Base-by-base conservation (phyloP, 2,797 vertebrate genomes). In the Oreochromis grahami region DNA sequence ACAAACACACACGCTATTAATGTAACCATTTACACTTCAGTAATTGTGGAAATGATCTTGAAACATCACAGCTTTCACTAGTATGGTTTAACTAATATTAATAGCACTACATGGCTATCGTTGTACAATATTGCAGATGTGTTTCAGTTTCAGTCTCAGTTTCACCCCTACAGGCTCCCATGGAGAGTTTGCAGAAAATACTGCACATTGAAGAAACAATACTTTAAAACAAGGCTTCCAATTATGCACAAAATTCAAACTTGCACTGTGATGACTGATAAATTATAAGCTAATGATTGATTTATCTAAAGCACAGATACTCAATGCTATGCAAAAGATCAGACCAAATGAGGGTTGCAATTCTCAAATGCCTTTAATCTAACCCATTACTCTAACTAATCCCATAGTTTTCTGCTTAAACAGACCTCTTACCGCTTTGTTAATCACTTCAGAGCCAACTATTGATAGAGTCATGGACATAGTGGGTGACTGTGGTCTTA, bases 401-500 rank as follows among this genome's bases (percentile, higher is more conserved):
- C 9, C 3, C 12, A 12, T 32, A 51, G 17, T 34, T 58, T 84
- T 26, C 48, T 45, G 29, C 72, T 68, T 63, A 10, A 55, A 70
- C 43, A 79, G 21, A 36, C 9, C 10, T 48, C 6, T 60, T 34
- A 14, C 7, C 41, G 5, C 15, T 58, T 52, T 79, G 45, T 82
- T 82, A 68, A 84, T 68, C 58, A 56, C 19, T 29, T 8, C 58
- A 48, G 19, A 38, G 26, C 15, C 11, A 56, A 80, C 36, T 51
- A 15, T n/a, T 51, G 36, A 88, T 79, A 50, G 68, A 74, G 82
- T 58, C 43, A 87, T 50, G n/a, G 41, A 55, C 60, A 77, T 17
- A 5, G 21, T 56, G 48, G 13, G 17, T 58, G 43, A 43, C 76
- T 91, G 76, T 80, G 76, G 13, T 81, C 48, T 93, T 91, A 83